phyloP scores from a whole-genome alignment of 2,888 invertebrate species.

The Didymodactylos carnosus region DNA sequence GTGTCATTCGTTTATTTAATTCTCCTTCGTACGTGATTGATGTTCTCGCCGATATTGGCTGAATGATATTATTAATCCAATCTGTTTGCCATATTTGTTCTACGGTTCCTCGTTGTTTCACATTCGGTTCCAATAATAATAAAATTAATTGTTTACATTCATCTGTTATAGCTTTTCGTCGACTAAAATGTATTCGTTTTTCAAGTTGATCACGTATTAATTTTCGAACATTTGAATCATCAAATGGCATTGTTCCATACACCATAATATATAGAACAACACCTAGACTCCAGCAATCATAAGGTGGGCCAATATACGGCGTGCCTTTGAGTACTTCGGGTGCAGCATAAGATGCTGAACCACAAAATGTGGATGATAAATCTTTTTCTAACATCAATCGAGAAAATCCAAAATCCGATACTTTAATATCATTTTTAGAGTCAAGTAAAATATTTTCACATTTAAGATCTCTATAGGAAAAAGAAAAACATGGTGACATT shows the following conservation, averaged over 20 bases:
- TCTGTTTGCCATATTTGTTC: no score
- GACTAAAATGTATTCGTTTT: conserved; percentile 25
- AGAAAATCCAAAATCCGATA: conserved; percentile 83
- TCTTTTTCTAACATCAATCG: conserved; percentile 26
- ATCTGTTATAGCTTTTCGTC: conserved; percentile 35
- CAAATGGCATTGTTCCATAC: conserved; percentile 50
- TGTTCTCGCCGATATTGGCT: no score
- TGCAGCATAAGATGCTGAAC: conserved; percentile 60
- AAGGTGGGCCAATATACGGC: conserved; percentile 30
- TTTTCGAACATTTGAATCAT: conserved; percentile 54
- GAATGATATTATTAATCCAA: no score
- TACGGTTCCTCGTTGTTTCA: conserved; percentile 37
- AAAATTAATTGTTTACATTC: conserved; percentile 50
- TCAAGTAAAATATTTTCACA: conserved; percentile 51
- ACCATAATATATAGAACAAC: conserved; percentile 55
- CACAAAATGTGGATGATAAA: conserved; percentile 31
- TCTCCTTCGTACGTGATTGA: no score
- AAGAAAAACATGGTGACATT: background rate
- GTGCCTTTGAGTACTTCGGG: conserved; percentile 60
- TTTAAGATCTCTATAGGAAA: conserved; percentile 48
- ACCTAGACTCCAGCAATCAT: conserved; percentile 60
- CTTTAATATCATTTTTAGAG: conserved; percentile 51
- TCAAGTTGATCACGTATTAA: conserved; percentile 54
- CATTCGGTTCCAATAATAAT: conserved; percentile 62
- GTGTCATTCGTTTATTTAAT: no score